phyloP scores from a whole-genome alignment of 1,140 invertebrate genomes.

The Paraescarpia echinospica region DNA sequence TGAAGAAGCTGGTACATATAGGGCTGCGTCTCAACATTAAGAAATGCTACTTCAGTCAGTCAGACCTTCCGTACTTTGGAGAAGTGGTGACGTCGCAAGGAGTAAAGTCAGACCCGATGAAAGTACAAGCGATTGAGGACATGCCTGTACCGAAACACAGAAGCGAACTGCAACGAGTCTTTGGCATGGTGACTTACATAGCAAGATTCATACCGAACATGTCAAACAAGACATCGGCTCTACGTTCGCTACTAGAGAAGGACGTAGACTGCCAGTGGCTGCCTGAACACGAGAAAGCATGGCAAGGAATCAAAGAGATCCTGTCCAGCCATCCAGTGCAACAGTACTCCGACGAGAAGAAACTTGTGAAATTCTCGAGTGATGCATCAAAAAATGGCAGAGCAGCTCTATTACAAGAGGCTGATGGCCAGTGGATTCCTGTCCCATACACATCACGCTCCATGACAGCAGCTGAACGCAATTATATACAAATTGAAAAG shows the following conservation, averaged over 20 bases:
- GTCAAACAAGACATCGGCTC: conserved; percentile 32
- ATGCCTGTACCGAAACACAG: conserved; percentile 27
- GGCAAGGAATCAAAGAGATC: conserved; percentile 35
- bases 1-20: not conserved
- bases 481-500: conserved; percentile 58
- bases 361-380: conserved; percentile 27
- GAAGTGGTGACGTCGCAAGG: conserved; percentile 21
- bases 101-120: conserved; percentile 18
- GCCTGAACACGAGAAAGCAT: conserved; percentile 23
- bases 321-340: conserved; percentile 36
- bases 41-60: conserved; percentile 30
- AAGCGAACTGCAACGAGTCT: conserved; percentile 27
- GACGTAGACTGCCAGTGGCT: conserved; percentile 23
- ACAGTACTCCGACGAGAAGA: conserved; percentile 37
- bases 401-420: conserved; percentile 53
- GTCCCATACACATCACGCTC: conserved; percentile 53
- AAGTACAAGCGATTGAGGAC: conserved; percentile 22
- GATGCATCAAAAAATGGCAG: conserved; percentile 41
- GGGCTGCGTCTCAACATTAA: conserved; percentile 25
- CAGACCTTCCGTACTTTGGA: conserved; percentile 20
- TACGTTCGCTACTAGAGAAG: conserved; percentile 17
- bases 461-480: conserved; percentile 38
- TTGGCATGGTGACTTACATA: conserved; percentile 34
- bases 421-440: conserved; percentile 37
- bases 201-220: conserved; percentile 33